Evolutionary conservation across 2,113 vertebrate species (phyloP), one percentile per base, ranked within the genome.

Genomic region (Eulemur rufifrons): DNA sequence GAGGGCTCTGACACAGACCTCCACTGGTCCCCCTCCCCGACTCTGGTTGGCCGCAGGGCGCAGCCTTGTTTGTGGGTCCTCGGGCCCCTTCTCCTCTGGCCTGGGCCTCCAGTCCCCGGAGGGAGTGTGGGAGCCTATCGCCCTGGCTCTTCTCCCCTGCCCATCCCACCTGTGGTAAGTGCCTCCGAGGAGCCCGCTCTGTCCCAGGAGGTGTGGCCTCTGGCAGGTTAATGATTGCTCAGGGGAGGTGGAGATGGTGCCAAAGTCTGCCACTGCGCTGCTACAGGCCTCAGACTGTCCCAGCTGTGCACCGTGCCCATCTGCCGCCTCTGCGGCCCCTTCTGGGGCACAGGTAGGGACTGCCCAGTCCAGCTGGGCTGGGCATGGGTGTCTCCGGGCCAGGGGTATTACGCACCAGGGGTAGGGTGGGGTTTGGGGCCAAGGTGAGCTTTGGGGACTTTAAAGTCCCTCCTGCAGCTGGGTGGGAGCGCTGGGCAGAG

Each of bases 151-250:
- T 12, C 86, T 18, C 93, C 91, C 17, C 25, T 20, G 2, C 9
- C 47, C 12, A 1, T 9, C 59, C n/a, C 11, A 61, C 73, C 78
- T n/a, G 17, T 20, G 11, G 13, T 63, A 66, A 2, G 47, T 0
- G 3, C 34, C 63, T 89, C 37, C 15, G 78, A 92, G 90, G 71
- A 94, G 76, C 27, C 34, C 0, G 78, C 54, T 54, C 9, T 0
- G 3, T 64, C 52, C 52, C 17, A 2, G 73, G 71, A 95, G 97
- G 96, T 56, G 95, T 3, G 77, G 91, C 68, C n/a, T 71, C 83
- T 83, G 37, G 61, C 45, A 73, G 32, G 95, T 98, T 98, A 98
- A 98, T 98, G 95, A 98, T 98, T 98, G 71, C 42, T 95, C 94
- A 91, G 84, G 27, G 42, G 78, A 94, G 94, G 93, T 2, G 39